Conservation (phyloP, 1,140 invertebrate species). For the Vanessa tameamea region DNA sequence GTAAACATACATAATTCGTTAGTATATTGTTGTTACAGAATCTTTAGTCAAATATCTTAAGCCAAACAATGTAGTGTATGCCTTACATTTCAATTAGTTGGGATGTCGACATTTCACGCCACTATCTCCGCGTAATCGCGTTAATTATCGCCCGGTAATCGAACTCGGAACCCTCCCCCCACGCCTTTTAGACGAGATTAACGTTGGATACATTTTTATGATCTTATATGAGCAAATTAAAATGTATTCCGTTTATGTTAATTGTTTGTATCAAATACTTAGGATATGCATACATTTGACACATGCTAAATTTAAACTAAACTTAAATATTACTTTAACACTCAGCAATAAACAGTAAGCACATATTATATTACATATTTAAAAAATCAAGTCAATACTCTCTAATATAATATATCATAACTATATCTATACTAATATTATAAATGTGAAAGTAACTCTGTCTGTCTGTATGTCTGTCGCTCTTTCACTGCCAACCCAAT, state of each 20-base stretch:
- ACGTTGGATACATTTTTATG: slow-evolving; percentile 26
- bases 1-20: slow-evolving; percentile 7
- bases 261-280: no score
- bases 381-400: no score
- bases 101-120: slow-evolving; percentile 53
- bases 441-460: no score
- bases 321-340: no score
- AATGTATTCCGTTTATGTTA: neutral
- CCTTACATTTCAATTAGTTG: slow-evolving; percentile 64
- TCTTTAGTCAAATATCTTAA: slow-evolving; percentile 40
- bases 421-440: no score
- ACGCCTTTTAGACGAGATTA: slow-evolving; percentile 50
- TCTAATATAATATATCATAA: no score
- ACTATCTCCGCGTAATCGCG: slow-evolving; percentile 58
- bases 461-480: no score
- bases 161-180: slow-evolving; percentile 45
- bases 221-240: slow-evolving; percentile 10
- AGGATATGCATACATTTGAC: no score
- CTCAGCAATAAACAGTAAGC: no score
- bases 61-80: slow-evolving; percentile 44
- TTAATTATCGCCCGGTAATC: slow-evolving; percentile 61
- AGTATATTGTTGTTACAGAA: slow-evolving; percentile 4
- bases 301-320: no score
- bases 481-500: no score
- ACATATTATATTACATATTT: no score